A percentile compares a stretch with the other conserved stretches of the same genome.
Evolutionary conservation across 2,888 invertebrate species (phyloP).

Genomic region (Zootermopsis nevadensis): DNA sequence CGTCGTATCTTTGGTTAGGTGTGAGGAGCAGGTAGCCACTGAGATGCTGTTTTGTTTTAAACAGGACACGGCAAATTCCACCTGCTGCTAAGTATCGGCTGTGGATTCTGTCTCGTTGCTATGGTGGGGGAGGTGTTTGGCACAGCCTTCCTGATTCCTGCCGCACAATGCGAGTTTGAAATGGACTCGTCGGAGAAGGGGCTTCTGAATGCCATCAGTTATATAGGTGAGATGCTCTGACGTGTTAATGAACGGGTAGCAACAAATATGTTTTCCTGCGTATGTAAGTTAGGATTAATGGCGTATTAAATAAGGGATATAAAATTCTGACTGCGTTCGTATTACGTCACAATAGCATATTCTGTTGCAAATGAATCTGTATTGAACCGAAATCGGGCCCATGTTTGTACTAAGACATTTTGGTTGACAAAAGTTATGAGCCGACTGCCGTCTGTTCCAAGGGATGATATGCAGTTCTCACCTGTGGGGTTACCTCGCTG

Average conservation of each 20-base stretch:
- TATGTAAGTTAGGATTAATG: too few species aligned
- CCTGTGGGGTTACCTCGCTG: slow-evolving; percentile 58
- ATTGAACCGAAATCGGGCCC: too few species aligned
- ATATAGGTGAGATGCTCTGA: slow-evolving; percentile 67
- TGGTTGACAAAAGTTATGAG: too few species aligned
- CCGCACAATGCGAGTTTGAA: slow-evolving; percentile 75
- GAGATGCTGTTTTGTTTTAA: neutral
- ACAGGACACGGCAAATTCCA: slow-evolving; percentile 74
- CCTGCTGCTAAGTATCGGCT: slow-evolving; percentile 69
- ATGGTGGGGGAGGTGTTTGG: slow-evolving; percentile 70
- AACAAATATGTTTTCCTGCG: too few species aligned
- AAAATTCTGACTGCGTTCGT: too few species aligned
- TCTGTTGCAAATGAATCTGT: too few species aligned
- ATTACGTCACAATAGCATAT: too few species aligned
- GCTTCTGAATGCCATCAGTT: slow-evolving; percentile 73
- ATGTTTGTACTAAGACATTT: too few species aligned
- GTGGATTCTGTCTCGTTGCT: slow-evolving; percentile 73
- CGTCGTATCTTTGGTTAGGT: too few species aligned
- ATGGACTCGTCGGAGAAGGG: slow-evolving; percentile 73
- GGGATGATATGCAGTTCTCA: slow-evolving; percentile 53
- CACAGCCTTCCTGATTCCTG: slow-evolving; percentile 66
- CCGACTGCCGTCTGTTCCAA: slow-evolving; percentile 31
- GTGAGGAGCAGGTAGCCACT: too few species aligned
- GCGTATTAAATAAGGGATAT: too few species aligned
- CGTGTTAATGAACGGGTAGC: too few species aligned